Evolutionary conservation across 92 coral and sea anemone genomes (phyloP), one percentile per base, ranked within the genome.

Genomic region (Epizoanthus rinbou): DNA sequence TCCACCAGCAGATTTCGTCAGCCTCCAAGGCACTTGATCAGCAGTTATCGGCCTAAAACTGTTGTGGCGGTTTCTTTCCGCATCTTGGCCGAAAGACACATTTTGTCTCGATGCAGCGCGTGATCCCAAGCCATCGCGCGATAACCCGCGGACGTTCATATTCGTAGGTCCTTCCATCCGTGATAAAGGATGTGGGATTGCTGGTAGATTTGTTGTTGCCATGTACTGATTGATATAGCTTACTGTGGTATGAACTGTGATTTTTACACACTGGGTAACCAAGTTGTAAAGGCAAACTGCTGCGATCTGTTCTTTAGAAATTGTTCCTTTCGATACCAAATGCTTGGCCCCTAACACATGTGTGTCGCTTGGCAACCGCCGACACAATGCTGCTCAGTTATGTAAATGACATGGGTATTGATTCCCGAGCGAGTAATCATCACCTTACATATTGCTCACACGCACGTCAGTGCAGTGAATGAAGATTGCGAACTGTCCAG

Each of bases 11-110:
- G 99, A 91, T 50, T 88, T 88, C 2, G 97, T 92, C n/a, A 97
- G 90, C 64, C 99, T 94, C 97, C 97, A 97, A 76, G 99, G 97
- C 50, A 92, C 85, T 84, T 97, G 99, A 80, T 97, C 99, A 11
- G 99, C 99, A 31, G 99, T 97, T 28, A 94, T 86, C 25, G 99
- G 99, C 47, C 99, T 88, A 13, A 95, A 86, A 9, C 86, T 93
- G 80, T 85, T 90, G 47, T 94, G 84, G 16, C 89, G 90, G 28
- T 69, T 76, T 79, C 81, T 89, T 18, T 93, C 91, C 33, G 87
- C 59, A 43, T 95, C 97, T 75, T 92, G 90, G 21, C 84, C 95
- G 43, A 97, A 89, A 75, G 89, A 82, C 80, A 93, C 76, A 65
- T 89, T 93, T 79, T 93, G 98, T 78, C 95, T 89, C 41, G 98